A percentile compares a stretch with the other conserved stretches of the same genome.
Evolutionary conservation across 2,888 invertebrate genomes (phyloP).

Genomic region (Ennomos quercinarius): DNA sequence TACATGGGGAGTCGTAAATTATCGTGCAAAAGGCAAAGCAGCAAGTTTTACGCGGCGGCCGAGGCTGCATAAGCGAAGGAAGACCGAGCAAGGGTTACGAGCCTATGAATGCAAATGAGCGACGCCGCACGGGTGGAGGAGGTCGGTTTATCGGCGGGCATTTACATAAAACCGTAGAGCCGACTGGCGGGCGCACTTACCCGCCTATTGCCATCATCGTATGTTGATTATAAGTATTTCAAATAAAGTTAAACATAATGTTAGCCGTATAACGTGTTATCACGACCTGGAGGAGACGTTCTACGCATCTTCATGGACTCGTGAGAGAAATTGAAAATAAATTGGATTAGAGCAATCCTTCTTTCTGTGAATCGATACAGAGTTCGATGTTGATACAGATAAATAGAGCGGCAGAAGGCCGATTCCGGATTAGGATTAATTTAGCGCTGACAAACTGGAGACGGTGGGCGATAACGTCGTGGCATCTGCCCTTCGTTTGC

Average conservation of each 20-base stretch:
- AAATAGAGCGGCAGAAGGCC: constrained; percentile 42
- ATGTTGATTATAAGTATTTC: constrained; percentile 64
- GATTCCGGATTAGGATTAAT: constrained; percentile 52
- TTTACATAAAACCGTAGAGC: constrained; percentile 80
- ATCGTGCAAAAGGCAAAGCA: constrained; percentile 78
- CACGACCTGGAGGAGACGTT: constrained; percentile 7
- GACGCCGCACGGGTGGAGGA: constrained; percentile 68
- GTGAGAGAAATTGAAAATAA: constrained; percentile 34
- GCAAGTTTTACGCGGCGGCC: constrained; percentile 74
- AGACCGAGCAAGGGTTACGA: constrained; percentile 81
- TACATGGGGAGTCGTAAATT: constrained; percentile 82
- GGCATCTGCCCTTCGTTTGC: constrained; percentile 48
- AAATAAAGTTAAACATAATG: constrained; percentile 50
- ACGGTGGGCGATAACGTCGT: constrained; percentile 34
- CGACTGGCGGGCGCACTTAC: constrained; percentile 68
- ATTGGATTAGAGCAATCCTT: constrained; percentile 34
- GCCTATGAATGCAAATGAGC: constrained; percentile 85
- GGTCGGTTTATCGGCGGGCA: constrained; percentile 77
- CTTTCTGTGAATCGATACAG: constrained; percentile 33
- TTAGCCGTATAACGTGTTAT: constrained; percentile 38
- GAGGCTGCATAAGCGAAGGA: constrained; percentile 70
- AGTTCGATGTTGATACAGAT: constrained; percentile 42
- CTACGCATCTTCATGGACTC: constrained; percentile 24
- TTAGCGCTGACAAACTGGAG: constrained; percentile 44
- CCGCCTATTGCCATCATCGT: constrained; percentile 64